A percentile compares a stretch with the other conserved stretches of the same genome.
phyloP scores from a whole-genome alignment of 2,888 invertebrate genomes.

The Selenia dentaria region DNA sequence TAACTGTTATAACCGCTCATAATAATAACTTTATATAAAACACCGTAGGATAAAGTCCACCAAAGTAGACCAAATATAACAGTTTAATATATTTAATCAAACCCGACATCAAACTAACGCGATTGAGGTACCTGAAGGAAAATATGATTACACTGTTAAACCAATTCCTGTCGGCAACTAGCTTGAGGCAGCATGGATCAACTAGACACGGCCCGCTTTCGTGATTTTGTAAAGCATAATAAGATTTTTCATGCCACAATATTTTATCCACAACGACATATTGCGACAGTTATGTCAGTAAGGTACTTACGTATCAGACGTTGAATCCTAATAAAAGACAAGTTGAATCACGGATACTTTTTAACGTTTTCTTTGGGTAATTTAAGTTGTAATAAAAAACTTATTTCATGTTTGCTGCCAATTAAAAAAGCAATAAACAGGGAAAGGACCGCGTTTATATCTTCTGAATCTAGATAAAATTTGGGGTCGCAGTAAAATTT shows the following conservation, averaged over 20 bases:
- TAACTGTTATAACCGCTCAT: too few relatives aligned
- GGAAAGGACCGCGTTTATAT: slow-evolving; percentile 42
- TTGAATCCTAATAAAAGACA: background rate
- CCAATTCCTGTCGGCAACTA: slow-evolving; percentile 22
- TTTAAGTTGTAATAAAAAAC: slow-evolving; percentile 1
- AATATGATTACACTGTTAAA: too few relatives aligned
- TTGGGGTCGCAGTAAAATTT: slow-evolving; percentile 49
- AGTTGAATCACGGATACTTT: too few relatives aligned
- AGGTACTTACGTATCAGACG: too few relatives aligned
- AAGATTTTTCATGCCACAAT: slow-evolving; percentile 44
- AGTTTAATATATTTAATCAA: too few relatives aligned
- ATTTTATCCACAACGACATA: slow-evolving; percentile 22
- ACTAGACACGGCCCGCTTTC: slow-evolving; percentile 33
- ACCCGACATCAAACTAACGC: too few relatives aligned
- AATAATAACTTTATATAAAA: too few relatives aligned
- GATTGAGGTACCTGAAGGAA: too few relatives aligned
- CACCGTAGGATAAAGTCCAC: too few relatives aligned
- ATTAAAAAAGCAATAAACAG: slow-evolving; percentile 41
- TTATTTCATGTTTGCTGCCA: slow-evolving; percentile 38
- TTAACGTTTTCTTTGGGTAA: too few relatives aligned
- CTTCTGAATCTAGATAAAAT: slow-evolving; percentile 49
- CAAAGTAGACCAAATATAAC: too few relatives aligned
- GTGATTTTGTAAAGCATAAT: slow-evolving; percentile 58
- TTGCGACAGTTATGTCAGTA: background rate
- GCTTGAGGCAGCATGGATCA: slow-evolving; percentile 12